phyloP scores from a whole-genome alignment of 2,113 vertebrate genomes.

The Rhinolophus sinicus region DNA sequence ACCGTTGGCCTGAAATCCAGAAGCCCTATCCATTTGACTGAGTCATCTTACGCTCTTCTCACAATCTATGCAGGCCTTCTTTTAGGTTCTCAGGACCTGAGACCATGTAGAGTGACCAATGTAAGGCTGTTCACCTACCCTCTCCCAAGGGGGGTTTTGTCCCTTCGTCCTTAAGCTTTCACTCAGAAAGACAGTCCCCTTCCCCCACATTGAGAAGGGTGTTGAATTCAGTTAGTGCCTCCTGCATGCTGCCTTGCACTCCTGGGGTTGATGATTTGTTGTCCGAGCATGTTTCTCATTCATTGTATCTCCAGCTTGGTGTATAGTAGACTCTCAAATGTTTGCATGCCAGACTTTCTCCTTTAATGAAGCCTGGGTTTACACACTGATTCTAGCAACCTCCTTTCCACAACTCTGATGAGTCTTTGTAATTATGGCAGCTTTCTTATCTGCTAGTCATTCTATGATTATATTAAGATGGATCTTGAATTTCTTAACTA shows the following conservation, averaged over 20 bases:
- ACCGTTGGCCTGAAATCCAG: neutral
- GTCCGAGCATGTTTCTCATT: neutral
- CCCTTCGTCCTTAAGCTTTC: neutral
- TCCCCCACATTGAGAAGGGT: neutral
- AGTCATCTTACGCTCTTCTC: neutral
- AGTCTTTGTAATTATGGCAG: neutral
- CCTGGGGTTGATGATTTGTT: neutral
- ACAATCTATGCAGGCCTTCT: neutral
- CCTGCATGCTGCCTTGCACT: neutral
- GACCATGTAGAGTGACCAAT: neutral
- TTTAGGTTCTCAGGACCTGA: neutral
- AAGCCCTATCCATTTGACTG: neutral
- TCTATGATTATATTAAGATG: slow-evolving; percentile 20
- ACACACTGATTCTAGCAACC: neutral
- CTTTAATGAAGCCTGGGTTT: neutral
- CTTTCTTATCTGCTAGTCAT: neutral
- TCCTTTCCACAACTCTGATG: neutral
- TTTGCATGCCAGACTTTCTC: neutral
- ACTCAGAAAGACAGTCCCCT: neutral
- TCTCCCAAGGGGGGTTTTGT: neutral
- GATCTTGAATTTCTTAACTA: neutral
- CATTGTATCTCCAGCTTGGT: neutral
- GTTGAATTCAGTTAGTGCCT: neutral
- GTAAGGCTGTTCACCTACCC: neutral
- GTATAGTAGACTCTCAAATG: neutral